Evolutionary conservation across 2,888 invertebrate species (phyloP).

Genomic region (Hoplodrina ambigua): DNA sequence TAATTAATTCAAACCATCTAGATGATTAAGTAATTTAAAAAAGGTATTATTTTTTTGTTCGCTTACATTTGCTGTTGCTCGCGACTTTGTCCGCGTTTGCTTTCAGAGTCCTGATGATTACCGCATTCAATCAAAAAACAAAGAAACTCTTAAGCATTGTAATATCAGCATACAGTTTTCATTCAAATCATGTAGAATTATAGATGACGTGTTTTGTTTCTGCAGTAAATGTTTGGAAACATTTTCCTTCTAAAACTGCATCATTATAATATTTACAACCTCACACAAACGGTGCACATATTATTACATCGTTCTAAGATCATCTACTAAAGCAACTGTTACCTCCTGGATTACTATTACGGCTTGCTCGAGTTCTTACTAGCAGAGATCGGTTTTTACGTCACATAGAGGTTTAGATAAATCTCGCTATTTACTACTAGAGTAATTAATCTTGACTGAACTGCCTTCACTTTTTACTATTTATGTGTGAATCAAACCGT

Average conservation of each 20-base stretch:
- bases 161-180: no score
- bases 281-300: slow-evolving; percentile 8
- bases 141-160: no score
- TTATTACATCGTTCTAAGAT: slow-evolving; percentile 16
- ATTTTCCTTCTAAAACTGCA: neutral
- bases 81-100: no score
- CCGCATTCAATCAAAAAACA: no score
- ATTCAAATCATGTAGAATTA: neutral
- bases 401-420: slow-evolving; percentile 25
- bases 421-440: slow-evolving; percentile 40
- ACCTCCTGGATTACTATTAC: slow-evolving; percentile 22
- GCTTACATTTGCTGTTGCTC: no score
- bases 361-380: slow-evolving; percentile 29
- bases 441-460: slow-evolving; percentile 51
- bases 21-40: no score
- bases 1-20: neutral
- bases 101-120: no score
- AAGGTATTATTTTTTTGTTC: no score
- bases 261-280: neutral
- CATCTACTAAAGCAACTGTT: slow-evolving; percentile 28
- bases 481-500: slow-evolving; percentile 45
- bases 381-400: slow-evolving; percentile 36
- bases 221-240: no score
- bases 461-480: slow-evolving; percentile 52
- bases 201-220: no score